A percentile compares a stretch with the other conserved stretches of the same genome.
Conservation (phyloP, 92 coral and sea anemone genomes). For the Nematostella vectensis region DNA sequence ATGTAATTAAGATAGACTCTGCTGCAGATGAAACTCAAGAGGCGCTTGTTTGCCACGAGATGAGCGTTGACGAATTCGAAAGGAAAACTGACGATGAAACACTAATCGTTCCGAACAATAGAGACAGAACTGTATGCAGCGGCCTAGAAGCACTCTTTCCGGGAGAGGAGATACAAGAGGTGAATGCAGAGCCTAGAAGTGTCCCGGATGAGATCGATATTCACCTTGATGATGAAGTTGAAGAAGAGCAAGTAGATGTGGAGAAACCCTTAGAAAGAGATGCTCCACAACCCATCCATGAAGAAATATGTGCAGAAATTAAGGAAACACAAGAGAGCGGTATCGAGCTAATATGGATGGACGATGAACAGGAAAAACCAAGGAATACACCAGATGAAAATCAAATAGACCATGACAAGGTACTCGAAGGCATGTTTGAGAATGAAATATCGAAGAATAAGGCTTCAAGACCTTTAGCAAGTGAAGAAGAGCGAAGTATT, state of each 20-base stretch:
- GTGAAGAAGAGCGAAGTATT: conserved; percentile 7
- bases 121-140: conserved; percentile 16
- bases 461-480: not conserved
- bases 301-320: not conserved
- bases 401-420: conserved; percentile 10
- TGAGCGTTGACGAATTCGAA: not conserved
- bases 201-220: not conserved
- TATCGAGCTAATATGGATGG: conserved; percentile 3
- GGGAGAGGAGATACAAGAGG: not conserved
- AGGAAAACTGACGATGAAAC: conserved; percentile 1
- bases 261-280: not conserved
- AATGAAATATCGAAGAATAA: conserved; percentile 1
- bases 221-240: conserved; percentile 14
- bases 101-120: conserved; percentile 9
- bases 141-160: conserved; percentile 13
- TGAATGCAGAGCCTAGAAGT: not conserved
- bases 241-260: conserved; percentile 5
- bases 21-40: not conserved
- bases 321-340: not conserved
- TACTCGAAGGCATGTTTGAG: conserved; percentile 18
- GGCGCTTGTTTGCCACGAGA: not conserved
- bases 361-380: conserved; percentile 7
- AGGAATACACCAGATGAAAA: conserved; percentile 18
- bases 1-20: not conserved
- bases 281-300: not conserved